Conservation (phyloP, 2,888 invertebrate genomes). For the Busseola fusca region DNA sequence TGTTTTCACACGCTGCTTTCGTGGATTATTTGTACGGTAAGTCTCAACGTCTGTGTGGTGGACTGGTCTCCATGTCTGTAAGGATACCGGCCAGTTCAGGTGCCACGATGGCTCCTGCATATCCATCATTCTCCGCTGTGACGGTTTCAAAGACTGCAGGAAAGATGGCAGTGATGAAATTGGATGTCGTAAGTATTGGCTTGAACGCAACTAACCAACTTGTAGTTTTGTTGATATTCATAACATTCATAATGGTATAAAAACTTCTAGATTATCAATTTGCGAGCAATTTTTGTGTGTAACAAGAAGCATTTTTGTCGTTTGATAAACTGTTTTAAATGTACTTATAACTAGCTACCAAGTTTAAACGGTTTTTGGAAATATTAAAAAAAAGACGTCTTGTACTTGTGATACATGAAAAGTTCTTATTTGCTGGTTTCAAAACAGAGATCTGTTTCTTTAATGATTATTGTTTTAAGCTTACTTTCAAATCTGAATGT, state of each 20-base stretch:
- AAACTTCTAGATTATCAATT: background rate
- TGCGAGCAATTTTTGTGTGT: background rate
- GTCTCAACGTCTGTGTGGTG: constrained; percentile 74
- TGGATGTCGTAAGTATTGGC: constrained; percentile 89
- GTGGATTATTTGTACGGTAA: constrained; percentile 75
- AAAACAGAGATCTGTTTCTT: background rate
- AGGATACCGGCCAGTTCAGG: constrained; percentile 90
- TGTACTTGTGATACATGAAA: background rate
- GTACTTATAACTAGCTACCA: background rate
- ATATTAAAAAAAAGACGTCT: background rate
- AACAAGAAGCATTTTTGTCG: background rate
- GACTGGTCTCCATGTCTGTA: constrained; percentile 80
- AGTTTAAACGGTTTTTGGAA: background rate
- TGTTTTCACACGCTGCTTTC: constrained; percentile 76
- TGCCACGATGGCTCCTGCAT: constrained; percentile 94
- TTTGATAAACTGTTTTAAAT: background rate
- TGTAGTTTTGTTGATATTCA: constrained; percentile 51
- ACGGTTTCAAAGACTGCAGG: constrained; percentile 92
- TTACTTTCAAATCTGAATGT: background rate
- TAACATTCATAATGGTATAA: background rate
- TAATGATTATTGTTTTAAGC: background rate
- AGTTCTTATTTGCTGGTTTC: background rate
- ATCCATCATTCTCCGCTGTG: constrained; percentile 91
- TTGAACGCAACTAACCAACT: constrained; percentile 46
- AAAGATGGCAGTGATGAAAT: constrained; percentile 90